Conservation (phyloP, 1,140 invertebrate genomes). For the Drosophila kurseongensis region DNA sequence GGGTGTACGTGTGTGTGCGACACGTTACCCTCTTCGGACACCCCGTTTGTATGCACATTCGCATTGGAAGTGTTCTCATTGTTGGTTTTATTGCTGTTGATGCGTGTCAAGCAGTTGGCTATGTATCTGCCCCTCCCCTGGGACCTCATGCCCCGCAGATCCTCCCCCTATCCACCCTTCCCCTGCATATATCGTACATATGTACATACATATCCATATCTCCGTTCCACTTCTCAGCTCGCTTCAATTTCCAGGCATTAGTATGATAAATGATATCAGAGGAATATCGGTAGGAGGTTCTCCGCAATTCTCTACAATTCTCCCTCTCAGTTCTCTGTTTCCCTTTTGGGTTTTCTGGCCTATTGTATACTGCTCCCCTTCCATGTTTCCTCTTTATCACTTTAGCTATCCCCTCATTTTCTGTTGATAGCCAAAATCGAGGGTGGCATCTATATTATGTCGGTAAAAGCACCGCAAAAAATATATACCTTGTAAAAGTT, state of each 20-base stretch:
- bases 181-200: neutral
- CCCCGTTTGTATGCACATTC: neutral
- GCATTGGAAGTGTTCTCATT: slow-evolving; percentile 16
- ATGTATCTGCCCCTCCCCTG: slow-evolving; percentile 4
- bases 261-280: slow-evolving; percentile 64
- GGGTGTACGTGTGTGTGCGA: neutral
- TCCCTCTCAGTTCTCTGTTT: neutral
- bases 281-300: slow-evolving; percentile 17
- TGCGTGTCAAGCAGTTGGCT: slow-evolving; percentile 23
- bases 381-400: slow-evolving; percentile 10
- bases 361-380: neutral
- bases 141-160: slow-evolving; percentile 2
- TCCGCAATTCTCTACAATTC: slow-evolving; percentile 5
- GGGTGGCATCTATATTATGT: slow-evolving; percentile 4
- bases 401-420: neutral
- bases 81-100: slow-evolving; percentile 25
- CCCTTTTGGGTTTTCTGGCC: neutral
- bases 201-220: neutral
- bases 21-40: neutral
- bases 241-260: slow-evolving; percentile 63
- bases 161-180: neutral
- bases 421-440: slow-evolving; percentile 5
- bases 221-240: slow-evolving; percentile 12
- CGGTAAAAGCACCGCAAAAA: neutral
- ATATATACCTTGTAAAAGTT: too few relatives aligned